phyloP scores from a whole-genome alignment of 2,113 vertebrate genomes.

The Pyxicephalus adspersus region DNA sequence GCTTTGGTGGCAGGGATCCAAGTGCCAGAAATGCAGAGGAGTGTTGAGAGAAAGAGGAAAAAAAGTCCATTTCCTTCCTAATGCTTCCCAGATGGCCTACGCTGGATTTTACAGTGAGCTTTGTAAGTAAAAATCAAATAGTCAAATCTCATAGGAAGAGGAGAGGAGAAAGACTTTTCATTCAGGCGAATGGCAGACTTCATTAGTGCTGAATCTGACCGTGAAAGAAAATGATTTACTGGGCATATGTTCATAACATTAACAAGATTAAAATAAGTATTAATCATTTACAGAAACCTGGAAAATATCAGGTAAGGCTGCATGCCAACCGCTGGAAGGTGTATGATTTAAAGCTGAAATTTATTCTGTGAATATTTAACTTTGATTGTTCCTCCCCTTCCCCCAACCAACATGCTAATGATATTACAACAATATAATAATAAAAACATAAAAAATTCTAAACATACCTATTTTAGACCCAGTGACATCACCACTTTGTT shows the following conservation, averaged over 20 bases:
- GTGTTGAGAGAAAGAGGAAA: background rate
- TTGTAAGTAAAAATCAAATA: slow-evolving; percentile 7
- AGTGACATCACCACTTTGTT: too few species aligned
- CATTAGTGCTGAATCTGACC: background rate
- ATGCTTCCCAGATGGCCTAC: slow-evolving; percentile 44
- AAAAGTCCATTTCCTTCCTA: slow-evolving; percentile 47
- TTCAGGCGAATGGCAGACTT: slow-evolving; percentile 7
- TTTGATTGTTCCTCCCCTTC: too few species aligned
- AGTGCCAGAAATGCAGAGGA: slow-evolving; percentile 42
- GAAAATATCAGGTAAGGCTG: background rate
- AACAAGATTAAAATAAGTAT: slow-evolving; percentile 17
- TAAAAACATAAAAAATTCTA: too few species aligned
- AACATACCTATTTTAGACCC: too few species aligned
- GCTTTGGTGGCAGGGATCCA: slow-evolving; percentile 32
- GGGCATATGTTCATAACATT: slow-evolving; percentile 23
- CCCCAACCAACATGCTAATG: too few species aligned
- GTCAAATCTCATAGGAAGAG: background rate
- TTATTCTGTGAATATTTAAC: too few species aligned
- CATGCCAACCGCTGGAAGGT: background rate
- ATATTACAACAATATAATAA: too few species aligned
- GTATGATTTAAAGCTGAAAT: background rate
- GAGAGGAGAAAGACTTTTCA: background rate
- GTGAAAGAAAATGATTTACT: slow-evolving; percentile 7
- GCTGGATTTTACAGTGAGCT: slow-evolving; percentile 29
- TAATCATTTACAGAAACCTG: background rate